Evolutionary conservation across 2,888 invertebrate genomes (phyloP).

Genomic region (Trichacis sp.): DNA sequence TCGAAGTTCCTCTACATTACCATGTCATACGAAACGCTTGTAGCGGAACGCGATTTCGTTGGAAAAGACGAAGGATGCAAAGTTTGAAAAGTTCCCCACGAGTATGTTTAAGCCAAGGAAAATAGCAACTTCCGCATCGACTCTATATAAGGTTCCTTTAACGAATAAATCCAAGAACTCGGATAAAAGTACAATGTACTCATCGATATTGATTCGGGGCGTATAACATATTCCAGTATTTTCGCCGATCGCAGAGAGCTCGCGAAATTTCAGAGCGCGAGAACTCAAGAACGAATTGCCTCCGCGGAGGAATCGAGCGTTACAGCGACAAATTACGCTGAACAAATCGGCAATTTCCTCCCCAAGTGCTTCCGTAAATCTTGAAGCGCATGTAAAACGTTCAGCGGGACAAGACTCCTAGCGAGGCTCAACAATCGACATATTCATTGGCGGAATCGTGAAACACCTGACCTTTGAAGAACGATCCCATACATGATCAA

Average conservation of each 20-base stretch:
- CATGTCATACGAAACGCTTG: slow-evolving; percentile 3
- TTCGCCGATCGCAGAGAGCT: background rate
- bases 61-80: background rate
- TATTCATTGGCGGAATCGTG: too few relatives aligned
- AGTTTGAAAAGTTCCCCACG: background rate
- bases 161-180: background rate
- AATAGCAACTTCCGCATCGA: background rate
- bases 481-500: too few relatives aligned
- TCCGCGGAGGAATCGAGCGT: background rate
- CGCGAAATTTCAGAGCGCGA: background rate
- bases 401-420: background rate
- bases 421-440: background rate
- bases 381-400: slow-evolving; percentile 6
- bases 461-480: too few relatives aligned
- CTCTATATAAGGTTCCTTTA: background rate
- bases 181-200: background rate
- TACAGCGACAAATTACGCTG: background rate
- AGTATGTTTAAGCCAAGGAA: slow-evolving; percentile 1
- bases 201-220: background rate
- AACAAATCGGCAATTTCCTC: slow-evolving; percentile 9
- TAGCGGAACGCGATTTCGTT: background rate
- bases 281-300: background rate
- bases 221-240: background rate
- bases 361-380: slow-evolving; percentile 10
- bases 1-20: background rate